Evolutionary conservation across 2,113 vertebrate species (phyloP), one percentile per base, ranked within the genome.

Genomic region (Solea solea): DNA sequence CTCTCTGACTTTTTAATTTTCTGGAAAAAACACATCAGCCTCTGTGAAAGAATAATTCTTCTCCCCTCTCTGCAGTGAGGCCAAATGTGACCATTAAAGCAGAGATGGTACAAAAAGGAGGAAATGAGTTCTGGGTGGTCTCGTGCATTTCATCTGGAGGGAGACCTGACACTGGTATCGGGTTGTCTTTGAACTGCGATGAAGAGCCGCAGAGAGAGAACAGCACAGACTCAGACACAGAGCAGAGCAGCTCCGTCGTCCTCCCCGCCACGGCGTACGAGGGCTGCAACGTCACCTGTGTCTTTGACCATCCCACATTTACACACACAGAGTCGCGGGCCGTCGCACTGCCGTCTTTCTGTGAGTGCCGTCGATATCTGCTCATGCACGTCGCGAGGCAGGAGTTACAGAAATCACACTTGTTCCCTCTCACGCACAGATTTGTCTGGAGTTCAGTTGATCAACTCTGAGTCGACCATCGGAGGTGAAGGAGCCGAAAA

Each of bases 121-220:
- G 71, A 70, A 73, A 64, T 42, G 84, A 86, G 6, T 75, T 85
- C 74, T 86, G 88, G 84, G 82, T 87, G 81, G 89, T 93, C 84
- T 86, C 68, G 42, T 94, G 93, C 74, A 58, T 70, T 78, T 90
- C 91, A 15, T 81, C 86, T 60, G 90, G 89, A 65, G 93, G 92
- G 49, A 88, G 83, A 79, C 93, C 93, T 49, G 79, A 83, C 34
- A 72, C 92, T 39, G 68, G 87, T 57, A 87, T 93, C 62, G 76
- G 79, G 45, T 84, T 92, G 92, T 82, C 76, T 63, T 74, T 88
- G 76, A 61, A 80, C 64, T 10, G 46, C 3, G 55, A 46, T 25
- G 71, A 71, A 52, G 68, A 78, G 57, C 74, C 69, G 50, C 65
- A 67, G 50, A 72, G 28, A 16, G 27, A 83, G 44, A 54, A 57